Evolutionary conservation across 2,113 vertebrate species (phyloP), one percentile per base, ranked within the genome.

Genomic region (Ctenomys sociabilis): DNA sequence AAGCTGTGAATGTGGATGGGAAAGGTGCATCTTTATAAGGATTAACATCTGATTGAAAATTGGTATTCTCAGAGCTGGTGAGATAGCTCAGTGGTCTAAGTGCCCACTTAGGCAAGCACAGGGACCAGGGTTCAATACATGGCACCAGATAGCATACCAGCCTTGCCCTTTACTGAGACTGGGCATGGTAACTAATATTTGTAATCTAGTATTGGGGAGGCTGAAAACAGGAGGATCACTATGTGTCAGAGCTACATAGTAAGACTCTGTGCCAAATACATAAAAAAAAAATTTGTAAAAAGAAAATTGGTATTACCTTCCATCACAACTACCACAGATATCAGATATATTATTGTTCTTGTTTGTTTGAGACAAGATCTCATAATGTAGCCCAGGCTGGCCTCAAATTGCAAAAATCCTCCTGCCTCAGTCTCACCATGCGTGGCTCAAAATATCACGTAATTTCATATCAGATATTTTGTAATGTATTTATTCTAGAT

Each of bases 281-380:
- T 57, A 4, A 57, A 57, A 57, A 57, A 57, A 57, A 4, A 17
- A 17, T 57, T 57, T 57, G 16, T 57, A 54, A 54, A 54, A 54
- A 54, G 72, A 82, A 96, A 93, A 78, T 92, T 85, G 73, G 7
- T n/a, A 59, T 90, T 87, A 89, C 86, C 35, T 91, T 81, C 72
- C 4, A 30, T 94, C 91, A 35, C 9, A 87, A n/a, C 93, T 87
- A 16, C 5, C 32, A 68, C 54, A 83, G 10, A 26, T 4, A 77
- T 26, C 59, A 91, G 75, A 32, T 78, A 78, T 16, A 49, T 49
- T 78, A 77, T 77, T 77, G 26, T 49, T 75, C 28, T 78, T 78
- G 24, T 32, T 75, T 49, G 13, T 78, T 49, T 49, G 75, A 17
- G 43, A 49, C 14, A 78, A 14, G 43, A 7, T 17, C 40, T 78